Base-by-base conservation (phyloP, 2,113 vertebrate genomes). In the Anoplopoma fimbria region DNA sequence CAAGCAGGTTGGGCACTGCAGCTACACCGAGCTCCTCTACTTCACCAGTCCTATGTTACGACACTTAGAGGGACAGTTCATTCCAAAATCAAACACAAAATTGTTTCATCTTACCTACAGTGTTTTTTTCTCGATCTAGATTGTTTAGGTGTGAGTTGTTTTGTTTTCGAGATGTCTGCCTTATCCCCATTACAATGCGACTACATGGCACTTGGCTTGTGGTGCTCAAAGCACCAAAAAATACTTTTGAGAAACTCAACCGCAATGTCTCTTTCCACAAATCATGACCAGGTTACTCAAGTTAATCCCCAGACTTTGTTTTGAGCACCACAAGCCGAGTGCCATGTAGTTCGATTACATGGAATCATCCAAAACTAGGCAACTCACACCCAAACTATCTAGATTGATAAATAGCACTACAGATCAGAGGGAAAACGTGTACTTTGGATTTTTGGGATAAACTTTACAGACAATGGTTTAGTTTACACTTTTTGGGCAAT, bases 1-100 rank as follows among this genome's bases (percentile, higher is more conserved):
- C 63, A 29, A 61, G 51, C 21, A 51, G 8, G 45, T 51, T 2
- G 25, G 23, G 51, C 51, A 9, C 33, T 45, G 34, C 33, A 53
- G 69, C 42, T 4, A 17, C 58, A 55, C 64, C 70, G 69, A 82
- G 38, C 36, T 34, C 9, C 3, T 62, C 57, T 25, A 75, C 4
- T 0, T 9, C 29, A 74, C 27, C 45, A 36, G 61, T 36, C 31
- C 12, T 7, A 47, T 2, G 3, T 31, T 65, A 33, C n/a, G 27
- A 29, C 10, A 40, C 7, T 45, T 12, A 34, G 17, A 53, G 49
- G 47, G 47, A 21, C 47, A 21, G 49, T 7, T 51, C 49, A 23
- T 7, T 2, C 19, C 49, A 51, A 23, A 51, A 51, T 51, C 21
- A 23, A 51, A 51, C 23, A 51, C 21, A 23, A 8, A n/a, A n/a